Conservation (phyloP, 2,888 invertebrate species). For the Fabriciana adippe region DNA sequence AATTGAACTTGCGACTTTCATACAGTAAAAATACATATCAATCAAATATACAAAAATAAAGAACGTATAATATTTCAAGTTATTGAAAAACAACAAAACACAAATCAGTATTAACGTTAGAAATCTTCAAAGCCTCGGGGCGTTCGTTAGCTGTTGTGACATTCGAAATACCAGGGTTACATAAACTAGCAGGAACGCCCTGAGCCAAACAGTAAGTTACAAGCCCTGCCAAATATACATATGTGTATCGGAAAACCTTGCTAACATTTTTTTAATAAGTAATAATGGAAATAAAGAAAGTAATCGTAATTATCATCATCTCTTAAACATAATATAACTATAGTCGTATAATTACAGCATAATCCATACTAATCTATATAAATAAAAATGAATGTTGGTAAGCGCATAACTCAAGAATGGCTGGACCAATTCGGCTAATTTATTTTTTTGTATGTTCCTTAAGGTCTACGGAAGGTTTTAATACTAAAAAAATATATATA, state of each 20-base stretch:
- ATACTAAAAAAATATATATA: too few relatives aligned
- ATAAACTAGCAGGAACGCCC: conserved; percentile 20
- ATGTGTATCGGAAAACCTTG: neutral
- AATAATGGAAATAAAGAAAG: neutral
- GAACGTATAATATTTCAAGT: neutral
- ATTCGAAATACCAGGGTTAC: conserved; percentile 26
- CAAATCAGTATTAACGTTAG: conserved; percentile 24
- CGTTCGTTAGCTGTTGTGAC: conserved; percentile 26
- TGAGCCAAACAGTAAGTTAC: conserved; percentile 24
- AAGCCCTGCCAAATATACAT: conserved; percentile 12
- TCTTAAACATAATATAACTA: neutral
- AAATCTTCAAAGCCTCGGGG: conserved; percentile 25
- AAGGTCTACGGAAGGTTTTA: too few relatives aligned
- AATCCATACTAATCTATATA: too few relatives aligned
- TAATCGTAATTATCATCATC: too few relatives aligned
- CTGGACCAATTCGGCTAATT: too few relatives aligned
- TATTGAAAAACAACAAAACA: conserved; percentile 9
- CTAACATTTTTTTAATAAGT: neutral
- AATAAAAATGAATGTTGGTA: too few relatives aligned
- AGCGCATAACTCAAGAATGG: too few relatives aligned
- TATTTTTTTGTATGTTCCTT: too few relatives aligned
- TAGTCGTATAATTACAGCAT: too few relatives aligned
- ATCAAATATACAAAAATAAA: neutral
- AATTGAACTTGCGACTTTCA: too few relatives aligned
- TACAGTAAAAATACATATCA: too few relatives aligned